A percentile compares a stretch with the other conserved stretches of the same genome.
phyloP scores from a whole-genome alignment of 2,113 vertebrate species.

The Nothocercus nigrocapillus region DNA sequence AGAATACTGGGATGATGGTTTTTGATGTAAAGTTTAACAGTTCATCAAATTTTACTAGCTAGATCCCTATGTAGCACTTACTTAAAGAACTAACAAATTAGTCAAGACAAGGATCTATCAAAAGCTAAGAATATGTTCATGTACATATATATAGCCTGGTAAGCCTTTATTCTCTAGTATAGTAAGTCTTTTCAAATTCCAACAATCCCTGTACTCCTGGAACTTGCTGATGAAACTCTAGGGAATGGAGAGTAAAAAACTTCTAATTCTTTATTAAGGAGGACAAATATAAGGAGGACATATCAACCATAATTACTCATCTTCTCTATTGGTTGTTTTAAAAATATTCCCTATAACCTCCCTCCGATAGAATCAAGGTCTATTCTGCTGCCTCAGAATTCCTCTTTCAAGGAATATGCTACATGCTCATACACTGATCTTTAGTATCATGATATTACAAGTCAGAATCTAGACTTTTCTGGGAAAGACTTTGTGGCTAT shows the following conservation, averaged over 20 bases:
- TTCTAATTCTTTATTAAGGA: not conserved
- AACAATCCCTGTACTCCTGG: accelerated
- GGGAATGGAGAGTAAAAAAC: not conserved
- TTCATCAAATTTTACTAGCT: too few species aligned
- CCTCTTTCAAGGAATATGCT: not conserved
- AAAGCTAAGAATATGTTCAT: not conserved
- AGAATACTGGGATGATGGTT: not conserved
- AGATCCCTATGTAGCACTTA: not conserved
- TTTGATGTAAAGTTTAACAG: not conserved
- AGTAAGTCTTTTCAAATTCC: not conserved
- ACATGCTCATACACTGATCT: not conserved
- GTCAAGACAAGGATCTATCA: not conserved
- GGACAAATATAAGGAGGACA: not conserved
- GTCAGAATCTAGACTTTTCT: not conserved
- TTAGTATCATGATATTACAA: not conserved
- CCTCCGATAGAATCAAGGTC: not conserved
- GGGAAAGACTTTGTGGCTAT: not conserved
- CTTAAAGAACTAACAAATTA: not conserved
- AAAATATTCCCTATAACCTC: not conserved
- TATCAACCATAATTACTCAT: not conserved
- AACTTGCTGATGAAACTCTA: not conserved
- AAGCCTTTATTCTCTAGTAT: not conserved
- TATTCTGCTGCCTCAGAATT: not conserved
- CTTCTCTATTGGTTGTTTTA: not conserved
- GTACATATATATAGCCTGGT: not conserved